Conservation (phyloP, 2,113 vertebrate genomes). For the Calidris pugnax region DNA sequence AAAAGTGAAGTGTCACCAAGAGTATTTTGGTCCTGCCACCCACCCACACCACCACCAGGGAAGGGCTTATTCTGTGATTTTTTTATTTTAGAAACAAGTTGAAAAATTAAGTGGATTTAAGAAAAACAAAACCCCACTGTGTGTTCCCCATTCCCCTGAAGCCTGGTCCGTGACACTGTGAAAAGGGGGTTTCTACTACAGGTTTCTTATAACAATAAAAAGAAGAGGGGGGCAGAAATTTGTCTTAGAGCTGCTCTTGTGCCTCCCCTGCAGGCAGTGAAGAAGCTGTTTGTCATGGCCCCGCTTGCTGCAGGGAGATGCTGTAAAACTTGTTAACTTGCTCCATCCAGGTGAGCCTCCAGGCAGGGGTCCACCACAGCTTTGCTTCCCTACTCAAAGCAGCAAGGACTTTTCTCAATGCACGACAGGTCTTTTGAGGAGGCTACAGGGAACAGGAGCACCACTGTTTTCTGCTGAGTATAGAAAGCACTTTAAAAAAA, state of each 20-base stretch:
- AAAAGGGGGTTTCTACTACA: neutral
- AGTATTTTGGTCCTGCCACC: neutral
- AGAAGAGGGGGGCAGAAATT: neutral
- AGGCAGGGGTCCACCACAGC: neutral
- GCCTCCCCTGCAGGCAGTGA: neutral
- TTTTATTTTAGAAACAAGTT: neutral
- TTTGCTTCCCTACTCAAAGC: neutral
- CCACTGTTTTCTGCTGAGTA: neutral
- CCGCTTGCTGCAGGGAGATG: rapidly evolving
- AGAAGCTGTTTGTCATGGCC: neutral
- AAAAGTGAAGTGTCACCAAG: neutral
- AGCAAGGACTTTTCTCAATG: neutral
- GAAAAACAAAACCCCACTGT: neutral
- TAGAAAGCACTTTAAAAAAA: conserved; percentile 10
- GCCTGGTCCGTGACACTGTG: neutral
- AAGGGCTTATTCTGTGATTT: neutral
- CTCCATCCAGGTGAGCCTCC: neutral
- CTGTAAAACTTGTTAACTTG: neutral
- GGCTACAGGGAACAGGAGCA: neutral
- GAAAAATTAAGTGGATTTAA: neutral
- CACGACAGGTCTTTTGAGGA: neutral
- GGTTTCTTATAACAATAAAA: neutral
- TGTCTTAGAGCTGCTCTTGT: neutral
- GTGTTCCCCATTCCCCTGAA: neutral
- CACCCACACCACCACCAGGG: rapidly evolving